These are phyloP conservation scores for Rhipidura dahli DNA, from an alignment of 2,113 vertebrate species.

Conservation along the genomic window DNA sequence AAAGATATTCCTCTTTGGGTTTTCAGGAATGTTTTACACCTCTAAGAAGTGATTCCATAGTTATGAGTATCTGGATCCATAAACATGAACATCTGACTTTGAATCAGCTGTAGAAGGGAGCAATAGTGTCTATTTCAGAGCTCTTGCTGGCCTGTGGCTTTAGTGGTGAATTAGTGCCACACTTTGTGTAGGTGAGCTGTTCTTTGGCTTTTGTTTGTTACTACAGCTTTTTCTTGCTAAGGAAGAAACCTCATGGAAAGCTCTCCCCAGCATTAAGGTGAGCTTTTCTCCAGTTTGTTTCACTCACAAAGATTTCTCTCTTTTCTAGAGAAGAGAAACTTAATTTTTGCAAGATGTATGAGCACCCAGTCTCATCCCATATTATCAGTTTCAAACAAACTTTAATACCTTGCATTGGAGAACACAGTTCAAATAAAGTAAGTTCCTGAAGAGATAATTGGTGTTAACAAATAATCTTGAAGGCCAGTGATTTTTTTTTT, in stretches of 20 bases:
- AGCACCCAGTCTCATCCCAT: not conserved
- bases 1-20: fast-evolving
- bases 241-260: not conserved
- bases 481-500: not conserved
- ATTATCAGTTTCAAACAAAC: not conserved
- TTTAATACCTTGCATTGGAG: not conserved
- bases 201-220: not conserved
- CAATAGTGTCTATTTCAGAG: not conserved
- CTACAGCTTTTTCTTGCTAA: not conserved
- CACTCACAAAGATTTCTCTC: not conserved
- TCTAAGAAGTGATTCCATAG: not conserved
- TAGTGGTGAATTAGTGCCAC: not conserved
- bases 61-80: not conserved
- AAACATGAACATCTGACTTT: not conserved
- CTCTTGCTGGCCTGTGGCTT: not conserved
- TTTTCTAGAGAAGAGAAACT: not conserved
- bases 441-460: not conserved
- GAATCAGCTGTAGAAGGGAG: not conserved
- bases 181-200: not conserved
- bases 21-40: not conserved
- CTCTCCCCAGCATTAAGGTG: not conserved
- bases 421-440: not conserved
- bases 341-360: not conserved
- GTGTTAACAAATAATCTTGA: not conserved
- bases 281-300: not conserved